phyloP scores from a whole-genome alignment of 2,113 vertebrate genomes.

The Pungitius pungitius region DNA sequence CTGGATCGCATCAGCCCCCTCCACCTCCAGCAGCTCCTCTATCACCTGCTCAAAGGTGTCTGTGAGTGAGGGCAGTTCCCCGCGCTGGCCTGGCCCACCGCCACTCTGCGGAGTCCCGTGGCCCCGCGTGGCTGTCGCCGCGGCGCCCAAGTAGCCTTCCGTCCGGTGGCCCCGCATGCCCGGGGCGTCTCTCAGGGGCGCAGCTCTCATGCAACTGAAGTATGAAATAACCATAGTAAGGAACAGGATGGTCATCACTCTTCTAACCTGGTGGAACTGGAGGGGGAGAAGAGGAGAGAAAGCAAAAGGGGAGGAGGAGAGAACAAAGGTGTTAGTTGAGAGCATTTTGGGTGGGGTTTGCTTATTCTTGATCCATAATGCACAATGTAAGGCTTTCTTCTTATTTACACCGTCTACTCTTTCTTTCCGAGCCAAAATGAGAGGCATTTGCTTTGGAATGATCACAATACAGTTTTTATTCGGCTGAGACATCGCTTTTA shows the following conservation, averaged over 20 bases:
- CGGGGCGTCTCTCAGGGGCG: slow-evolving; percentile 96
- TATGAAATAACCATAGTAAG: slow-evolving; percentile 99
- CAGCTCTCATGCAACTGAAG: slow-evolving; percentile 99
- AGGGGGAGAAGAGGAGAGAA: slow-evolving; percentile 64
- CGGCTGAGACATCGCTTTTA: slow-evolving; percentile 55
- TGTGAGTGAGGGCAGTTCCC: slow-evolving; percentile 88
- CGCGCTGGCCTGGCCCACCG: slow-evolving; percentile 83
- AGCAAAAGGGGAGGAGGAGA: slow-evolving; percentile 45
- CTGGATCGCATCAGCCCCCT: slow-evolving; percentile 78
- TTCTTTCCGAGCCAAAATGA: slow-evolving; percentile 40
- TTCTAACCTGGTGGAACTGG: slow-evolving; percentile 99
- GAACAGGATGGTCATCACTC: slow-evolving; percentile 99
- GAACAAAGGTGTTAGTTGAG: slow-evolving; percentile 52
- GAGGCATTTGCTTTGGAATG: slow-evolving; percentile 47
- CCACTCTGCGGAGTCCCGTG: slow-evolving; percentile 92
- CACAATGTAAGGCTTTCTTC: slow-evolving; percentile 24
- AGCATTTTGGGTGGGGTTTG: slow-evolving; percentile 48
- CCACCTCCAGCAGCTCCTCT: slow-evolving; percentile 94
- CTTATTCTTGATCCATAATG: slow-evolving; percentile 53
- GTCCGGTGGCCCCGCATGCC: slow-evolving; percentile 92
- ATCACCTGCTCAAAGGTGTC: slow-evolving; percentile 98
- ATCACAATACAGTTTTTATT: slow-evolving; percentile 52
- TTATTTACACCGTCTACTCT: slow-evolving; percentile 38
- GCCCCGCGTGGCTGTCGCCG: slow-evolving; percentile 82
- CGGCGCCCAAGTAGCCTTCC: slow-evolving; percentile 92